Evolutionary conservation across 2,888 invertebrate species (phyloP), one percentile per base, ranked within the genome.

Genomic region (Hypercompe scribonia): DNA sequence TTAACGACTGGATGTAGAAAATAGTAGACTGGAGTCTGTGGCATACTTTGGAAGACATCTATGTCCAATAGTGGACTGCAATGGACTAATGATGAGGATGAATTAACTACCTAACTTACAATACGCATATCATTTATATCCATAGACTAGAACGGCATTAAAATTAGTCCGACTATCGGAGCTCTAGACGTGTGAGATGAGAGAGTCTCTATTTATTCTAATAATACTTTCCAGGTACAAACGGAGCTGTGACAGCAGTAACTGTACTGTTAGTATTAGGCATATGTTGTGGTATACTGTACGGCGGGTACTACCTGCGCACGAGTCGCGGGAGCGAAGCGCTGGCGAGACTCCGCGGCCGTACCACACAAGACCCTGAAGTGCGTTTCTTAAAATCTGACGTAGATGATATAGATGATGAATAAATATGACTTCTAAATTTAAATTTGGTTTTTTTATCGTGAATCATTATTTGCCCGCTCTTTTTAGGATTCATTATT

Each of bases 351-450:
- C 67, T 93, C 1, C 85, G 92, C 0, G 92, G 91, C 0, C 86
- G 89, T 0, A 68, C 79, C 8, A 68, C 69, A 0, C 68, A 86
- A 13, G 92, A 94, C 74, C 87, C 93, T 0, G 95, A 95, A 78
- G 95, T 95, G 3, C 85, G 90, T 3, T 95, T 92, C 74, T 80
- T 95, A 2, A 92, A 90, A 24, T 76, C 88, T 0, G 89, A 92
- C 72, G 84, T 88, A n/a, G 92, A 92, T 50, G 58, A 65, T 63
- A 66, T 92, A 54, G 77, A 83, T 70, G 66, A 73, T 81, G 80
- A 90, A 82, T 90, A 88, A 87, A 85, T 82, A 78, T 76, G 84
- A 76, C 66, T 80, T 34, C 24, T 67, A 50, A 24, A 46, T 72
- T 18, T 64, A 15, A n/a, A 61, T 31, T 58, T 15, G 24, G n/a